Evolutionary conservation across 2,888 invertebrate species (phyloP).

Genomic region (Caenorhabditis sp.): DNA sequence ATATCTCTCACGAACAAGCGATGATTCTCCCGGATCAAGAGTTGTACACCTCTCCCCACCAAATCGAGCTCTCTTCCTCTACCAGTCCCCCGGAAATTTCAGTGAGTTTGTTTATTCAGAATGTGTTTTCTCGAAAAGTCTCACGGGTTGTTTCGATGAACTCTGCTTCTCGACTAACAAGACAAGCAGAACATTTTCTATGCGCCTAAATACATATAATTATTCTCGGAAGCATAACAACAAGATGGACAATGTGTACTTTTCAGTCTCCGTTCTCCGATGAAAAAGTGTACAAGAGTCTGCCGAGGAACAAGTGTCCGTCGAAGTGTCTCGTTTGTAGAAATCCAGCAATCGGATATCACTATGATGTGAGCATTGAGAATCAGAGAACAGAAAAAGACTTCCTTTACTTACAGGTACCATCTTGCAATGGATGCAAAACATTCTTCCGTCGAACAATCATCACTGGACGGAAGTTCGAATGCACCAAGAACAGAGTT

Average conservation of each 20-base stretch:
- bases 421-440: conserved; percentile 70
- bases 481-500: conserved; percentile 30
- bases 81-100: conserved; percentile 41
- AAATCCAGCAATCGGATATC: conserved; percentile 72
- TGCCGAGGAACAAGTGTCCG: conserved; percentile 66
- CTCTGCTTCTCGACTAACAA: conserved; percentile 26
- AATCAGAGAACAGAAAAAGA: background rate
- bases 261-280: conserved; percentile 53
- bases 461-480: conserved; percentile 56
- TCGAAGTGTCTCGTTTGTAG: conserved; percentile 72
- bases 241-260: background rate
- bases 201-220: conserved; percentile 20
- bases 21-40: conserved; percentile 19
- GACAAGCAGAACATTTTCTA: conserved; percentile 24
- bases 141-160: conserved; percentile 42
- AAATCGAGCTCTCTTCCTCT: conserved; percentile 22
- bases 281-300: conserved; percentile 50
- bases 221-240: background rate
- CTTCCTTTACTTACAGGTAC: conserved; percentile 50
- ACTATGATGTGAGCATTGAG: conserved; percentile 68
- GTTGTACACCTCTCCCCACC: background rate
- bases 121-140: background rate
- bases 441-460: conserved; percentile 66
- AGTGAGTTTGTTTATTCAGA: conserved; percentile 27
- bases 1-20: conserved; percentile 8